Conservation (phyloP, 1,140 invertebrate genomes). For the Brachionus koreanus region DNA sequence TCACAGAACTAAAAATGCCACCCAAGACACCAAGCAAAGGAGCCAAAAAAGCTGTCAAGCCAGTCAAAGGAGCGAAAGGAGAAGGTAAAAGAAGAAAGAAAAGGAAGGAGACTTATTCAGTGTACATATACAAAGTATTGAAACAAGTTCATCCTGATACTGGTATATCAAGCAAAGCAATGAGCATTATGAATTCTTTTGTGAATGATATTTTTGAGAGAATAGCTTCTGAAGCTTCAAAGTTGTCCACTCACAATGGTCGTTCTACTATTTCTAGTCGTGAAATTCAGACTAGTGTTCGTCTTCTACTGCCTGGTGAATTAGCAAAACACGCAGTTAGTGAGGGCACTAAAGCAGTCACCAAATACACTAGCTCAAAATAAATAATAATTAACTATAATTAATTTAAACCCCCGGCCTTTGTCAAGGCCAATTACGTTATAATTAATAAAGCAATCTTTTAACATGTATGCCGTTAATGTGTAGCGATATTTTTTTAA, state of each 20-base stretch:
- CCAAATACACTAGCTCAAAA: slow-evolving; percentile 63
- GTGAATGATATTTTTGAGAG: slow-evolving; percentile 59
- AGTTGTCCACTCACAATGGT: slow-evolving; percentile 57
- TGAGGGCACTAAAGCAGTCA: slow-evolving; percentile 64
- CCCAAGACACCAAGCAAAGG: slow-evolving; percentile 44
- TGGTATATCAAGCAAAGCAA: slow-evolving; percentile 63
- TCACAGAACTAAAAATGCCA: too few relatives aligned
- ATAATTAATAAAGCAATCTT: not conserved
- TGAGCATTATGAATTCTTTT: slow-evolving; percentile 57
- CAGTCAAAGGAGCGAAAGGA: slow-evolving; percentile 41
- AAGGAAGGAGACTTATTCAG: slow-evolving; percentile 65
- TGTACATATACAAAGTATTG: slow-evolving; percentile 69
- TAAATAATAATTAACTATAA: slow-evolving; percentile 51
- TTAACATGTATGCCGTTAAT: too few relatives aligned
- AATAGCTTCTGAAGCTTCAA: slow-evolving; percentile 55
- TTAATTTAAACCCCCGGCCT: not conserved
- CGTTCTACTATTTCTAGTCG: slow-evolving; percentile 60
- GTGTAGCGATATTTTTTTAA: too few relatives aligned
- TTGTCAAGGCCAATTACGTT: not conserved
- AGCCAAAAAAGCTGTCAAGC: slow-evolving; percentile 48
- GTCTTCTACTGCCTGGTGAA: slow-evolving; percentile 65
- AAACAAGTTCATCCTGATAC: slow-evolving; percentile 70
- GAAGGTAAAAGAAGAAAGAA: not conserved
- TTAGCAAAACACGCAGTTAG: slow-evolving; percentile 64
- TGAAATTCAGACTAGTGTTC: slow-evolving; percentile 66